Conservation (phyloP, 2,888 invertebrate species). For the Prenolepis imparis region DNA sequence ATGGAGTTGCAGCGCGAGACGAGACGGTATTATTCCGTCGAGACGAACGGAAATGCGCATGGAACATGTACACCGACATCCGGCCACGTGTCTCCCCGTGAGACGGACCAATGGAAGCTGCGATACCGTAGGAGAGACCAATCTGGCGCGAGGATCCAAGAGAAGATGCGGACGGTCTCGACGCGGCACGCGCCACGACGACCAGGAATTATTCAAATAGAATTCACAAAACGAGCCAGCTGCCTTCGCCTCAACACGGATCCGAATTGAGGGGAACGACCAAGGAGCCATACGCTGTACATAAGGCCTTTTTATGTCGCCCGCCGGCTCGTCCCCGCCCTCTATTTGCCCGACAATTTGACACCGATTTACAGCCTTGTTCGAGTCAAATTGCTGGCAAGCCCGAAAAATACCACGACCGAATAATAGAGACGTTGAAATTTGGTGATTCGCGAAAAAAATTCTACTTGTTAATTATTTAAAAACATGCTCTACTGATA, state of each 20-base stretch:
- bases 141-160: slow-evolving; percentile 57
- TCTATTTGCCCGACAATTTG: slow-evolving; percentile 63
- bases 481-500: neutral
- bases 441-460: neutral
- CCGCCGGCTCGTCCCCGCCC: slow-evolving; percentile 63
- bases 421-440: slow-evolving; percentile 23
- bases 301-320: slow-evolving; percentile 70
- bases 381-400: slow-evolving; percentile 42
- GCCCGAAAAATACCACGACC: slow-evolving; percentile 3
- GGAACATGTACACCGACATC: slow-evolving; percentile 81
- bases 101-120: slow-evolving; percentile 70
- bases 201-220: slow-evolving; percentile 83
- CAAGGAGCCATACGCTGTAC: slow-evolving; percentile 50
- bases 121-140: slow-evolving; percentile 60
- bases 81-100: slow-evolving; percentile 83
- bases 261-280: slow-evolving; percentile 66
- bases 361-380: slow-evolving; percentile 55
- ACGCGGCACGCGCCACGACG: slow-evolving; percentile 81
- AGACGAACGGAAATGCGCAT: slow-evolving; percentile 79
- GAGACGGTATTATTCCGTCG: slow-evolving; percentile 77
- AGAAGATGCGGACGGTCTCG: slow-evolving; percentile 69
- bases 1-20: slow-evolving; percentile 72
- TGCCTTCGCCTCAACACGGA: slow-evolving; percentile 66
- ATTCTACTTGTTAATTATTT: neutral
- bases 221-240: slow-evolving; percentile 82